Base-by-base conservation (phyloP, 2,797 vertebrate species). In the Philypnodon macrostomus region DNA sequence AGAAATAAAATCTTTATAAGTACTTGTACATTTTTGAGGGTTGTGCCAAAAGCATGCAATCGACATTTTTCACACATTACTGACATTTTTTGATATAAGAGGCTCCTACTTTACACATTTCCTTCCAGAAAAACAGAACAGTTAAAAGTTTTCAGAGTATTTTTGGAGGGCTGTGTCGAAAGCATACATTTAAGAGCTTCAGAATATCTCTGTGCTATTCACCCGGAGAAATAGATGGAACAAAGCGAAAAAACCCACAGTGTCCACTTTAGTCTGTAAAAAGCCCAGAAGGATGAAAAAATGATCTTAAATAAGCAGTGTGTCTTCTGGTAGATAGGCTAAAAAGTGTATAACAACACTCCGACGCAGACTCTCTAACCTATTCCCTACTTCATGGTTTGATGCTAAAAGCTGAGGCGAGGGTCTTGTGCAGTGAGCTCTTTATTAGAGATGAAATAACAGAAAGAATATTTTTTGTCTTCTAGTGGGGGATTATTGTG, bases 381-480 rank as follows among this genome's bases (percentile, higher is more conserved):
- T 63, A 16, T 30, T 35, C 41, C 47, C 52, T 54, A 62, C 68
- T 83, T 79, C 64, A 61, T 51, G 53, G 54, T 16, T 53, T 56
- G 75, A 73, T 73, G 72, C 76, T 83, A 77, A 85, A 80, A 83
- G 80, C 79, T 77, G 54, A 81, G 53, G 73, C 64, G 68, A 77
- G 69, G 58, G 32, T 62, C 60, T 60, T 48, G 48, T 47, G 26
- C 14, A 33, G 27, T 8, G 57, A 30, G 19, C 21, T 0, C 14
- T 73, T 75, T 69, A 77, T 70, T 70, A 67, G 63, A 71, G 54
- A 44, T 37, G 66, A 73, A 79, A 71, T 71, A 65, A 57, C 51
- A 53, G 40, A 54, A 64, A 58, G 58, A 54, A 32, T 63, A 18
- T 59, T 63, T 58, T 48, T 57, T 49, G 57, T 47, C 49, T 31